phyloP scores from a whole-genome alignment of 2,888 invertebrate species.

The Gasteruption jaculator region DNA sequence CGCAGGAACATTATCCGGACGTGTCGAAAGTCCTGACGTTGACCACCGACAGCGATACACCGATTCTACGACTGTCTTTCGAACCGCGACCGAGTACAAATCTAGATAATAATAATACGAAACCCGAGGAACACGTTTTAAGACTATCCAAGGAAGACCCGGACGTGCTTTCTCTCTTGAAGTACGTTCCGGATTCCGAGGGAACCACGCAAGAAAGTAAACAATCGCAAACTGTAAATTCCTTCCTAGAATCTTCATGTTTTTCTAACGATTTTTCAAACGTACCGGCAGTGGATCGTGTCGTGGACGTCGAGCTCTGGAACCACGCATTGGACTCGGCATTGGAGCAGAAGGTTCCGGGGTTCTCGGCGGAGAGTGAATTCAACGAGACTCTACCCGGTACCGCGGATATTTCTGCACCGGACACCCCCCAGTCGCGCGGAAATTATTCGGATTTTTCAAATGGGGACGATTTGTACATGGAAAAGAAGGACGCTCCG shows the following conservation, averaged over 20 bases:
- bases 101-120: constrained; percentile 15
- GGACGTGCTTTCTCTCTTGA: constrained; percentile 31
- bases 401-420: constrained; percentile 28
- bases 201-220: constrained; percentile 13
- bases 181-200: constrained; percentile 38
- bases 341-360: constrained; percentile 35
- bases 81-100: constrained; percentile 14
- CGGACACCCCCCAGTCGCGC: constrained; percentile 35
- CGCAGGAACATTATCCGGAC: constrained; percentile 25
- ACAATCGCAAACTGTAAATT: constrained; percentile 13
- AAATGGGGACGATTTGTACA: constrained; percentile 33
- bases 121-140: constrained; percentile 31
- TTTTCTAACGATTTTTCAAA: constrained; percentile 29
- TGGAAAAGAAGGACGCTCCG: constrained; percentile 29
- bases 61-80: constrained; percentile 43
- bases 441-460: constrained; percentile 35
- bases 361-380: constrained; percentile 30
- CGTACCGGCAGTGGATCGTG: constrained; percentile 14
- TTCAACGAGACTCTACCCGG: constrained; percentile 25
- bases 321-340: constrained; percentile 40
- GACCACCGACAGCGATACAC: constrained; percentile 31
- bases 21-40: constrained; percentile 36
- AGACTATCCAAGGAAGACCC: constrained; percentile 34
- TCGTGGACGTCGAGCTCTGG: constrained; percentile 38
- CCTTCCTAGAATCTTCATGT: constrained; percentile 11